Conservation (phyloP, 2,113 vertebrate genomes). For the Haliaeetus leucogaster region DNA sequence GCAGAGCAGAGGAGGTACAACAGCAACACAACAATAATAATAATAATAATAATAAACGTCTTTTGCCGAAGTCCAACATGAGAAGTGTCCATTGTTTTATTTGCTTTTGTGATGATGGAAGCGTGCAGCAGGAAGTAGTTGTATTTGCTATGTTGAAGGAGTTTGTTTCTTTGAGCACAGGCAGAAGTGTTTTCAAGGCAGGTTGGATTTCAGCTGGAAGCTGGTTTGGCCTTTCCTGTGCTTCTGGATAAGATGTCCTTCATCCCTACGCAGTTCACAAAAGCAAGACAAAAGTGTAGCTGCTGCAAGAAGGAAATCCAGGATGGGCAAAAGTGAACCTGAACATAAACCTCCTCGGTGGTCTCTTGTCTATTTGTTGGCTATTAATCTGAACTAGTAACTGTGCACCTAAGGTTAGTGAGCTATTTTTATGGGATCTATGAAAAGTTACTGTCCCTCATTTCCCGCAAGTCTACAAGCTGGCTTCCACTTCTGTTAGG, state of each 20-base stretch:
- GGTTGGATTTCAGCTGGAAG: background rate
- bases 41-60: conserved; percentile 59
- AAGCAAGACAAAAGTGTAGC: background rate
- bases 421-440: accelerated
- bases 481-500: background rate
- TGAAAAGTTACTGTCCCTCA: background rate
- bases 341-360: background rate
- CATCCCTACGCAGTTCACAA: accelerated
- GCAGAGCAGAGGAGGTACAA: conserved; percentile 54
- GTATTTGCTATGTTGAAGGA: background rate
- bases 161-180: background rate
- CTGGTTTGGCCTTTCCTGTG: background rate
- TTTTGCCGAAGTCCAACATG: conserved; percentile 63
- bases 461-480: background rate
- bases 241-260: background rate
- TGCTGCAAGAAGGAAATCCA: background rate
- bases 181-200: background rate
- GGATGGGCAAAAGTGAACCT: background rate
- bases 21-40: conserved; percentile 40
- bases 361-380: background rate
- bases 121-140: background rate
- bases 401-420: background rate
- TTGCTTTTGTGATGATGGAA: conserved; percentile 2
- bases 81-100: conserved; percentile 58
- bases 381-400: background rate